phyloP scores from a whole-genome alignment of 1,140 invertebrate species.

The Wasmannia auropunctata region DNA sequence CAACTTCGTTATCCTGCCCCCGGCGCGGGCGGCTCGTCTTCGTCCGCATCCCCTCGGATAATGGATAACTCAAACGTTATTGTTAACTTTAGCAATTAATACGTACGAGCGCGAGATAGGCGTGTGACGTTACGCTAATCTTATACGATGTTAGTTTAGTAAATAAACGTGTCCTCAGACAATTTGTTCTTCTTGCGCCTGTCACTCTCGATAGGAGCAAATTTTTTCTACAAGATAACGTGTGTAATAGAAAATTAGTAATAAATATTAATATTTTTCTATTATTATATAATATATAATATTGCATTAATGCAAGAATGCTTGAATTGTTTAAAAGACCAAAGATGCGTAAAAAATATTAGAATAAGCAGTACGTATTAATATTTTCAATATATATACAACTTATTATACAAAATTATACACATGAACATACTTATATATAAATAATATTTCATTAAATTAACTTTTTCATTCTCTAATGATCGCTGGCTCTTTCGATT shows the following conservation, averaged over 20 bases:
- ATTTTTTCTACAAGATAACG: neutral
- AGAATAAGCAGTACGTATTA: neutral
- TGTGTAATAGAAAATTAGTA: too few species aligned
- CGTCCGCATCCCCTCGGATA: neutral
- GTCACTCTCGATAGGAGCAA: neutral
- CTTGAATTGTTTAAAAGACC: neutral
- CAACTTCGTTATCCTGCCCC: neutral
- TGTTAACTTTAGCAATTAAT: constrained; percentile 46
- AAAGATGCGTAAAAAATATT: neutral
- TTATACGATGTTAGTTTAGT: too few species aligned
- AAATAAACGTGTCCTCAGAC: neutral
- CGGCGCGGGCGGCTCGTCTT: neutral
- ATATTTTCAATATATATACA: neutral
- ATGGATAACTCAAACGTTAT: constrained; percentile 38
- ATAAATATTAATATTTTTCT: too few species aligned
- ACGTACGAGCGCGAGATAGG: neutral
- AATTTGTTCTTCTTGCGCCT: neutral
- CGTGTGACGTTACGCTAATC: neutral
- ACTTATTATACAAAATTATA: neutral
- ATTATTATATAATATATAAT: too few species aligned
- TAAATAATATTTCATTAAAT: neutral
- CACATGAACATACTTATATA: neutral
- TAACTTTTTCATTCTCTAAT: neutral
- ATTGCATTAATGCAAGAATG: neutral
- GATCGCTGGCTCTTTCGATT: neutral